These are phyloP conservation scores for Lochmaea crataegi DNA, from an alignment of 2,888 invertebrate genomes.

Conservation along the genomic window DNA sequence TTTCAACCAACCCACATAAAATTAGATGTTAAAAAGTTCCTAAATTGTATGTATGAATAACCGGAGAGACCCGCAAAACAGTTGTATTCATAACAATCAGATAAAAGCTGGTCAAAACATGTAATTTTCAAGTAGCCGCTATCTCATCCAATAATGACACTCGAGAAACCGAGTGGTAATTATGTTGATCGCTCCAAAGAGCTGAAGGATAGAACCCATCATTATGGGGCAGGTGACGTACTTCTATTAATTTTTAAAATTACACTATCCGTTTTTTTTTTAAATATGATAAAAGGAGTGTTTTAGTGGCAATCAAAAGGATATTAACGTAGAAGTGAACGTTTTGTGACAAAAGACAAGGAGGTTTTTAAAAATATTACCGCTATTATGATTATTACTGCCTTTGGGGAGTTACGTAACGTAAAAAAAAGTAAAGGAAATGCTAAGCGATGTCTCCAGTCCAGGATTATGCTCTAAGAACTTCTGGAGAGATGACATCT, in stretches of 20 bases:
- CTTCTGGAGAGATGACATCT: too few species aligned
- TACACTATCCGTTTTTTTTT: slow-evolving; percentile 43
- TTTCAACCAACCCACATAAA: background rate
- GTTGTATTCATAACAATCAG: slow-evolving; percentile 48
- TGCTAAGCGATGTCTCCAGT: too few species aligned
- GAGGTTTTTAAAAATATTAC: slow-evolving; percentile 7
- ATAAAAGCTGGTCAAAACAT: slow-evolving; percentile 45
- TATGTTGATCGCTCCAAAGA: slow-evolving; percentile 45
- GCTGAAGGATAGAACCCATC: slow-evolving; percentile 57
- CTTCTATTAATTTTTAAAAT: slow-evolving; percentile 58
- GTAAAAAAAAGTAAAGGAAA: too few species aligned
- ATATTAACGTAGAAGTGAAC: slow-evolving; percentile 42
- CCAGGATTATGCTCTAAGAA: too few species aligned
- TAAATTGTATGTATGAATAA: slow-evolving; percentile 12
- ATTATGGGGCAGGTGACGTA: slow-evolving; percentile 59
- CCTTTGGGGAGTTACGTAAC: background rate
- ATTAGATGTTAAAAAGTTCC: background rate
- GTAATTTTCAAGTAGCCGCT: slow-evolving; percentile 52
- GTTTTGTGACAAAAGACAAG: background rate
- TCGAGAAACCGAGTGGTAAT: slow-evolving; percentile 48
- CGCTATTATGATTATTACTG: background rate
- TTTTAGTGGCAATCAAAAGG: slow-evolving; percentile 51
- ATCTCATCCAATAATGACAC: slow-evolving; percentile 52
- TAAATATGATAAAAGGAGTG: slow-evolving; percentile 37
- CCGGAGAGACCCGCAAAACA: slow-evolving; percentile 29